Evolutionary conservation across 2,888 invertebrate genomes (phyloP).

Genomic region (Xanthorhoe spadicearia): DNA sequence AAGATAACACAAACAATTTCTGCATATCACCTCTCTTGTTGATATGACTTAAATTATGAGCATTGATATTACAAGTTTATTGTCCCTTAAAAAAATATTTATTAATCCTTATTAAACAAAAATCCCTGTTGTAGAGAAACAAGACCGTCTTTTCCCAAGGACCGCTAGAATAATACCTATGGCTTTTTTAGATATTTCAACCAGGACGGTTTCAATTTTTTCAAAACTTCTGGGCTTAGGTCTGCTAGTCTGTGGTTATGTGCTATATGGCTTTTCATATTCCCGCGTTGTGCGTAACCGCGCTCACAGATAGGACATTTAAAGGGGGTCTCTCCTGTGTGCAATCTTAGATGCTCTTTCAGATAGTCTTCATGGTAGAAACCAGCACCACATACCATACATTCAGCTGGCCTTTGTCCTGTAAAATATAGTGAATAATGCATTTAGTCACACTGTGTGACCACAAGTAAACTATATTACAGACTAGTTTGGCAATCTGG

Average conservation of each 20-base stretch:
- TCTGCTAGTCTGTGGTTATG: slow-evolving; percentile 74
- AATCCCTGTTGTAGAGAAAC: no score
- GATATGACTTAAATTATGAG: no score
- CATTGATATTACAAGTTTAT: no score
- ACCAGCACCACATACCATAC: slow-evolving; percentile 68
- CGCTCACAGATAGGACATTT: slow-evolving; percentile 78
- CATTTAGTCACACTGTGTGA: no score
- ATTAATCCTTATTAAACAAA: no score
- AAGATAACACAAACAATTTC: no score
- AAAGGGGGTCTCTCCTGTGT: slow-evolving; percentile 80
- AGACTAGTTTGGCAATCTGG: no score
- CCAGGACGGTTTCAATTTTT: slow-evolving; percentile 74
- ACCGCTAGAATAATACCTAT: slow-evolving; percentile 2
- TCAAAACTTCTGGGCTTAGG: slow-evolving; percentile 63
- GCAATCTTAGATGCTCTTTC: slow-evolving; percentile 77
- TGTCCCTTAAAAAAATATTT: no score
- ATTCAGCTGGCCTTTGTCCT: slow-evolving; percentile 77
- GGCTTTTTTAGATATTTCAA: slow-evolving; percentile 65
- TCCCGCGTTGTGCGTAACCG: slow-evolving; percentile 77
- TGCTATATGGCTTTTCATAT: slow-evolving; percentile 77
- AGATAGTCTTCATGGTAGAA: slow-evolving; percentile 78
- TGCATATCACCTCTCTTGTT: no score
- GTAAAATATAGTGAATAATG: slow-evolving; percentile 45
- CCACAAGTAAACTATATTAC: no score
- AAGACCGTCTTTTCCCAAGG: neutral